These are phyloP conservation scores for Amitus sp. DNA, from an alignment of 2,888 invertebrate species.

Conservation along the genomic window DNA sequence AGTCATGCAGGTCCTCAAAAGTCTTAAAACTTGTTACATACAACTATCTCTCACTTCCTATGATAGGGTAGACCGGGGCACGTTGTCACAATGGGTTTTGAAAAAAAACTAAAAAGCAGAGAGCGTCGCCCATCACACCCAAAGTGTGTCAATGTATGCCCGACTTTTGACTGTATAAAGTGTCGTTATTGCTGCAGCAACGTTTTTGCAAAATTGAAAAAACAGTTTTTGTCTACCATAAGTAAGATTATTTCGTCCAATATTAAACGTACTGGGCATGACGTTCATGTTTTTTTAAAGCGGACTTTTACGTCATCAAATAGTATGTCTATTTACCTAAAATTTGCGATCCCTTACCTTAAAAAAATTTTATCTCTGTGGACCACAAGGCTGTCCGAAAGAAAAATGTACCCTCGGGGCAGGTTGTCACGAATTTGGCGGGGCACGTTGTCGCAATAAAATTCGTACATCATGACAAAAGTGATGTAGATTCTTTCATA, in stretches of 20 bases:
- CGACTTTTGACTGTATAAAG: no score
- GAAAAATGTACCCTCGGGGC: no score
- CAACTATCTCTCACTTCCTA: no score
- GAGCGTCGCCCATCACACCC: no score
- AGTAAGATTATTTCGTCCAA: background rate
- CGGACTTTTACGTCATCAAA: background rate
- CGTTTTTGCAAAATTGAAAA: background rate
- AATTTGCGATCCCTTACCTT: background rate
- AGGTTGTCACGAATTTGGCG: no score
- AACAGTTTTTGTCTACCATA: background rate
- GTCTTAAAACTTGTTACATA: no score
- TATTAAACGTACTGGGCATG: background rate
- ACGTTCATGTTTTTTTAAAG: background rate
- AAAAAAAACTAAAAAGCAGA: background rate
- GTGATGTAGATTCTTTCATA: background rate
- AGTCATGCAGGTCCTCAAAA: no score
- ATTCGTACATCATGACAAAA: background rate
- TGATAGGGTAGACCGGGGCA: no score
- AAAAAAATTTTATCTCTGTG: background rate
- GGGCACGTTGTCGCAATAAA: no score
- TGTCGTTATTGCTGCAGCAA: no score
- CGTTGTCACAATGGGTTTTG: background rate
- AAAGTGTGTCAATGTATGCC: no score
- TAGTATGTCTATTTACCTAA: background rate
- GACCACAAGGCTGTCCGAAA: background rate